Evolutionary conservation across 30 jellyfish, hydroid and myxozoan genomes (phyloP), one percentile per base, ranked within the genome.

Genomic region (Rhopilema esculentum): DNA sequence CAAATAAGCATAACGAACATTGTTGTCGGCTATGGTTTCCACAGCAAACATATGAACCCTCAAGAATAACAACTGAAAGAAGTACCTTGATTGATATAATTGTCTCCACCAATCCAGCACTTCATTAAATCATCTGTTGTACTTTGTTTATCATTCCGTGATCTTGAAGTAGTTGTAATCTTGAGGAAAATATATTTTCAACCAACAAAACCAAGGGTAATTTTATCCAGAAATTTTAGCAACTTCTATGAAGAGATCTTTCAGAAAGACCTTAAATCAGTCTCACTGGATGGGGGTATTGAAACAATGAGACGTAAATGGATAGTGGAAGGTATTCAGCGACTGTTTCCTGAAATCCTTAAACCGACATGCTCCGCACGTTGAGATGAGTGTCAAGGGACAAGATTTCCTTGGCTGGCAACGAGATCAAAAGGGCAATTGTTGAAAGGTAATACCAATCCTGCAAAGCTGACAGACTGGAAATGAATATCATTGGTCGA

Each of bases 351-450:
- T 63, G 80, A 53, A 66, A 75, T 75, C 33, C 49, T 26, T 78
- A n/a, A 78, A 88, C 53, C 80, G 72, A 52, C 91, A 88, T 69
- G 91, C 91, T 67, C 96, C 91, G 21, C 91, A 77, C 81, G 80
- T 73, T 30, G 88, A 88, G 81, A 88, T 51, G 79, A 77, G 1
- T 67, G 77, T 70, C 65, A 85, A 65, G 67, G 96, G 92, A 52
- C 80, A 82, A 88, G 76, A 85, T 24, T 50, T 62, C 96, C 96
- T 52, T 88, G 96, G 96, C 86, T 88, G 67, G 78, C 24, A 87
- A 77, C 32, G 21, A 92, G 79, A 68, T 77, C 79, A 77, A 77
- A 71, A 65, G 72, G 67, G 75, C 71, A 33, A 66, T 66, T 48
- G 64, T 66, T 67, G 88, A 85, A 51, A 69, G 85, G 19, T 84